phyloP scores from a whole-genome alignment of 1,140 invertebrate species.

The Daktulosphaira vitifoliae region DNA sequence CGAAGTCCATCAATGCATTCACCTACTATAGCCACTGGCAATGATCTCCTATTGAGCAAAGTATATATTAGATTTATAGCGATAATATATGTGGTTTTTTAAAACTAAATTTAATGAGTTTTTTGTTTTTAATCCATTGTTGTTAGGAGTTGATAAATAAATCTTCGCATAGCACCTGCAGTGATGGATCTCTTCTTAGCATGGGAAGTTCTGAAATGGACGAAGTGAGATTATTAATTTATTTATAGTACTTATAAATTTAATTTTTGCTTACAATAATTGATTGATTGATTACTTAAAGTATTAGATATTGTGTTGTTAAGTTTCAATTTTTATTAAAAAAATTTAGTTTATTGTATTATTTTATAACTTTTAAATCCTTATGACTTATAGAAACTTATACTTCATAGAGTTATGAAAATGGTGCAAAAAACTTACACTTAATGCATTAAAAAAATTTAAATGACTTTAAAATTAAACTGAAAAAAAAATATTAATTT shows the following conservation, averaged over 20 bases:
- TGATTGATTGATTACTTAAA: background rate
- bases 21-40: constrained; percentile 44
- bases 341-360: no score
- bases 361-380: no score
- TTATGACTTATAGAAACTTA: no score
- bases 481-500: no score
- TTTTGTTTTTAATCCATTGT: constrained; percentile 7
- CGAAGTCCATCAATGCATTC: constrained; percentile 52
- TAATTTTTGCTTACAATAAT: background rate
- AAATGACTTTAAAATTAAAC: no score
- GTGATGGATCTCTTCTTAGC: constrained; percentile 60
- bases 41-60: constrained; percentile 28
- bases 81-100: background rate
- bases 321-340: background rate
- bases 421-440: no score
- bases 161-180: constrained; percentile 57
- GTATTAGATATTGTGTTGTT: background rate
- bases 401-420: no score
- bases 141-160: constrained; percentile 38
- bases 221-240: constrained; percentile 34
- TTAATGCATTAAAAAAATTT: no score
- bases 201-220: constrained; percentile 63
- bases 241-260: background rate
- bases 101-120: background rate
- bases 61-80: background rate